phyloP scores from a whole-genome alignment of 2,888 invertebrate genomes.

The Meteorus cinctellus region DNA sequence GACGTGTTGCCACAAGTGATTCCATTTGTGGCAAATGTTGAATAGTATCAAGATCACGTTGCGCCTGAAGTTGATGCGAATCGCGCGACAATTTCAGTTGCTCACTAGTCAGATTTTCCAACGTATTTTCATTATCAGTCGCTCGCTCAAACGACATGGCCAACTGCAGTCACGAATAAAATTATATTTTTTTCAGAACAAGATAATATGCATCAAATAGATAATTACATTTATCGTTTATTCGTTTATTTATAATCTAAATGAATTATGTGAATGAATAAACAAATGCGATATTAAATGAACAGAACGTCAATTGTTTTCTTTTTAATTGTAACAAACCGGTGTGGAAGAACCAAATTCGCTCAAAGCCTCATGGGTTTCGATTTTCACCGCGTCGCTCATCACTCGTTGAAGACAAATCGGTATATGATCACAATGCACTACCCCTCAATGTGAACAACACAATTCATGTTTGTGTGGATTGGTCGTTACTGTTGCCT shows the following conservation, averaged over 20 bases:
- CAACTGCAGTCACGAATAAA: constrained; percentile 52
- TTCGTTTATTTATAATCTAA: background rate
- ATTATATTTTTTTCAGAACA: background rate
- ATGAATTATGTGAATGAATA: constrained; percentile 5
- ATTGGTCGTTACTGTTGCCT: background rate
- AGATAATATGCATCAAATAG: background rate
- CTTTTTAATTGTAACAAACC: constrained; percentile 25
- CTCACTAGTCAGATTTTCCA: constrained; percentile 48
- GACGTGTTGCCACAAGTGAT: constrained; percentile 1
- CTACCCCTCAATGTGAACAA: too few species aligned
- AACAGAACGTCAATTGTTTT: constrained; percentile 3
- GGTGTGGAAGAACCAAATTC: constrained; percentile 6
- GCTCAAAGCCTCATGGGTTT: background rate
- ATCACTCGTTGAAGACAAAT: constrained; percentile 8
- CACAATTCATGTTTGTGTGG: background rate
- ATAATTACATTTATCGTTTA: constrained; percentile 6
- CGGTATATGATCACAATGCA: background rate
- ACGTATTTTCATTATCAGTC: constrained; percentile 53
- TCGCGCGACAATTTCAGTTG: constrained; percentile 49
- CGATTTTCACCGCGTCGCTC: constrained; percentile 5
- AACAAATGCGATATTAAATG: background rate
- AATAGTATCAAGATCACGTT: constrained; percentile 44
- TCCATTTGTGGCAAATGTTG: constrained; percentile 43
- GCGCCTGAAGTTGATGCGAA: constrained; percentile 47
- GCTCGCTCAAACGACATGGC: constrained; percentile 54